Evolutionary conservation across 2,888 invertebrate genomes (phyloP), one percentile per base, ranked within the genome.

Genomic region (Cantharis rustica): DNA sequence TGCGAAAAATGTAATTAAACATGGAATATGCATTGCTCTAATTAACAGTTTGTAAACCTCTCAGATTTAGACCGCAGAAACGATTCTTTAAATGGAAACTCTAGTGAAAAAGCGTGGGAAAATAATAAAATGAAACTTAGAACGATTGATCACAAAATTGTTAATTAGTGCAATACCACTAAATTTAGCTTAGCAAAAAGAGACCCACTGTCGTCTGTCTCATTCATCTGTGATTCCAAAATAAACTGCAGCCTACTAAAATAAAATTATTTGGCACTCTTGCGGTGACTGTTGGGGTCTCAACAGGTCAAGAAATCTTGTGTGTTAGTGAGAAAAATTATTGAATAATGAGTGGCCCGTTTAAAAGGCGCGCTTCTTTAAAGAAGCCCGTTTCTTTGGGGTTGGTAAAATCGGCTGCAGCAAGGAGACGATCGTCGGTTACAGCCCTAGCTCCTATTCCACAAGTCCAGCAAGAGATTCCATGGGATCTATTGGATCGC

Each of bases 401-500:
- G 16, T 74, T 82, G 88, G 86, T 90, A 88, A 80, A 90, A 90
- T 80, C 90, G 90, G 80, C 89, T 90, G 80, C 81, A 11, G 80
- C 85, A 13, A 83, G 85, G 70, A 82, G 87, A 16, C 80, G 84
- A n/a, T 87, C 87, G 2, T 84, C 86, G 1, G 82, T 84, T 1
- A 89, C 90, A 63, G 86, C 91, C 11, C 89, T 92, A 75, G 92
- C 92, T 75, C 91, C 92, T 31, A 89, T 89, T 27, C 88, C 90
- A 75, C 88, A 91, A 77, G 86, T 87, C n/a, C 84, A 84, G 66
- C 89, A 92, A 86, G 94, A 94, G 87, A 92, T 94, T 80, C 94
- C 93, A 77, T 92, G 90, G 93, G 93, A 91, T 87, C 90, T 94
- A 84, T 85, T 91, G 77, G 94, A 94, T 87, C 90, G 95, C 62